Base-by-base conservation (phyloP, 2,888 invertebrate genomes). In the Mesorhabditis belari region DNA sequence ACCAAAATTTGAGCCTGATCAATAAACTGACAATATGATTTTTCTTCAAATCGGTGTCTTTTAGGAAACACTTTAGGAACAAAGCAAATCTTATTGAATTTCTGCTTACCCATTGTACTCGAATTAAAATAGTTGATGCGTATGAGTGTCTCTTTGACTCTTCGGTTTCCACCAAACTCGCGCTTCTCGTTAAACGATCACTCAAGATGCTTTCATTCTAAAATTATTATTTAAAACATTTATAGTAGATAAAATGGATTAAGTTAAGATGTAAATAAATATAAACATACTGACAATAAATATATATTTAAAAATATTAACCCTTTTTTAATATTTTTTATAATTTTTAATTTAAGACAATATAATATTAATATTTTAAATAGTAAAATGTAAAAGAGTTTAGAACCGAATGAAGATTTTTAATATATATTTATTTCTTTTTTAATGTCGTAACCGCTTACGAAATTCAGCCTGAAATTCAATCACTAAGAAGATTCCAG, bases 121-220 rank as follows among this genome's bases (percentile, higher is more conserved):
- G 58, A 61, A n/a, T n/a, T 17, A 61, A 64, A 27, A 35, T 50
- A 21, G 61, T 55, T 25, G 67, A 67, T 2, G 63, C 62, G 53
- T 61, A 67, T 3, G 67, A 67, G 5, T 59, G 57, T 6, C 67
- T 60, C 44, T 67, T 62, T n/a, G 61, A 63, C n/a, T 44, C 27
- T 62, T 25, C 58, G 12, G 4, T 55, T 12, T 59, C 62, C 4
- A 59, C 58, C 3, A 63, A 49, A 56, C 60, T 60, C 0, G 63
- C 63, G 35, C 63, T 63, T 28, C 63, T 24, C 49, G 57, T 61
- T 24, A 58, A 28, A 25, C 61, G 54, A 21, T 21, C 44, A n/a
- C 44, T 35, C 2, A n/a, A 35, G 54, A 63, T 23, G 51, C 52
- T 56, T 28, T 66, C 63, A n/a, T 57, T 55, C 25, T 58, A 54